phyloP scores from a whole-genome alignment of 1,140 invertebrate genomes.

The Scaptomyza graminum region DNA sequence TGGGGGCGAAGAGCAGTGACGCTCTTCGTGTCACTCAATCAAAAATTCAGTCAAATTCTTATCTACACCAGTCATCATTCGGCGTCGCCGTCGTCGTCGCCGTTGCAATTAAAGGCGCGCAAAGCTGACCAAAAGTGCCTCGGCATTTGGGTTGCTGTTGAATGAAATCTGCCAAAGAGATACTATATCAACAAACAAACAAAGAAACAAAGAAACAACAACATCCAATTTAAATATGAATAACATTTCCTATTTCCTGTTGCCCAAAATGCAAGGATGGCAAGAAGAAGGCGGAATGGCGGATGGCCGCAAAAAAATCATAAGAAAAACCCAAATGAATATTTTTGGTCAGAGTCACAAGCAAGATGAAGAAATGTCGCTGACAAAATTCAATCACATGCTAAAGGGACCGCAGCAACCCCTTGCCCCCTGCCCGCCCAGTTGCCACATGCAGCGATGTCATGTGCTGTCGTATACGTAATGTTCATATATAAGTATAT shows the following conservation, averaged over 20 bases:
- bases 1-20: conserved; percentile 17
- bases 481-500: conserved; percentile 40
- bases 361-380: conserved; percentile 18
- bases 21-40: conserved; percentile 30
- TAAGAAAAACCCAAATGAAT: conserved; percentile 34
- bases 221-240: conserved; percentile 75
- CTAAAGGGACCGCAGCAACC: conserved; percentile 9
- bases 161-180: conserved; percentile 43
- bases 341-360: conserved; percentile 28
- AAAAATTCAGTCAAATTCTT: conserved; percentile 25
- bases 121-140: neutral
- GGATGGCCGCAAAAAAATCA: too few relatives aligned
- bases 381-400: conserved; percentile 40
- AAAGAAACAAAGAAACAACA: conserved; percentile 11
- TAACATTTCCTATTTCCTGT: conserved; percentile 80
- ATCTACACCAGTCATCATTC: conserved; percentile 27
- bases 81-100: conserved; percentile 3
- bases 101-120: conserved; percentile 34
- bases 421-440: neutral
- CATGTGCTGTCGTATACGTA: conserved; percentile 62
- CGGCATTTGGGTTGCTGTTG: neutral
- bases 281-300: neutral
- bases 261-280: neutral
- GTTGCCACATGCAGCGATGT: conserved; percentile 55
- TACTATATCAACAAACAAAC: neutral